Evolutionary conservation across 2,888 invertebrate species (phyloP).

Genomic region (Spilarctia lutea): DNA sequence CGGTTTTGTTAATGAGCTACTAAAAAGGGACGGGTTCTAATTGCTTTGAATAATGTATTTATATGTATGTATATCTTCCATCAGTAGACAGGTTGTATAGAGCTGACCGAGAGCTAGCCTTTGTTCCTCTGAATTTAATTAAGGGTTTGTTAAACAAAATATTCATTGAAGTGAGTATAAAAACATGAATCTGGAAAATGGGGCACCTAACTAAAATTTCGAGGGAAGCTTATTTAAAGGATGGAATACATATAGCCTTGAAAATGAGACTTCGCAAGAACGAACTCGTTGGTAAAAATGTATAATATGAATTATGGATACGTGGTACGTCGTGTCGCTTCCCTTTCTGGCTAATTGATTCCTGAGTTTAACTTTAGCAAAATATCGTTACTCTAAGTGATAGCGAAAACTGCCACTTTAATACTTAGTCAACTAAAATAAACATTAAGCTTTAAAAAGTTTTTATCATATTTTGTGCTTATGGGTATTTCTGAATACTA

Average conservation of each 20-base stretch:
- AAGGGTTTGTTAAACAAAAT: constrained; percentile 34
- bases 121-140: constrained; percentile 41
- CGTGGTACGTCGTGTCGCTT: constrained; percentile 37
- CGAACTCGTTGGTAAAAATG: constrained; percentile 54
- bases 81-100: constrained; percentile 52
- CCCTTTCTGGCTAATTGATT: constrained; percentile 69
- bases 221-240: constrained; percentile 4
- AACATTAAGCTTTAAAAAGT: neutral
- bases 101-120: constrained; percentile 47
- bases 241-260: constrained; percentile 10
- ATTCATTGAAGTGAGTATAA: constrained; percentile 16
- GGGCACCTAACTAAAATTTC: neutral
- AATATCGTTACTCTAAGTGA: constrained; percentile 43
- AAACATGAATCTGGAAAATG: constrained; percentile 5
- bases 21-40: constrained; percentile 72
- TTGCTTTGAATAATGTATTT: constrained; percentile 74
- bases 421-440: constrained; percentile 7
- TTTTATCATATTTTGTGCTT: neutral
- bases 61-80: constrained; percentile 55
- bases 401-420: constrained; percentile 28
- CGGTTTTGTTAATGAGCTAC: constrained; percentile 64
- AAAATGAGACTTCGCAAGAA: constrained; percentile 41
- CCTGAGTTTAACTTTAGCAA: constrained; percentile 61
- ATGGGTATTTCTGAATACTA: neutral
- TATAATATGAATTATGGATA: constrained; percentile 70